These are phyloP conservation scores for Apodemia mormo DNA, from an alignment of 2,888 invertebrate genomes.

Conservation along the genomic window DNA sequence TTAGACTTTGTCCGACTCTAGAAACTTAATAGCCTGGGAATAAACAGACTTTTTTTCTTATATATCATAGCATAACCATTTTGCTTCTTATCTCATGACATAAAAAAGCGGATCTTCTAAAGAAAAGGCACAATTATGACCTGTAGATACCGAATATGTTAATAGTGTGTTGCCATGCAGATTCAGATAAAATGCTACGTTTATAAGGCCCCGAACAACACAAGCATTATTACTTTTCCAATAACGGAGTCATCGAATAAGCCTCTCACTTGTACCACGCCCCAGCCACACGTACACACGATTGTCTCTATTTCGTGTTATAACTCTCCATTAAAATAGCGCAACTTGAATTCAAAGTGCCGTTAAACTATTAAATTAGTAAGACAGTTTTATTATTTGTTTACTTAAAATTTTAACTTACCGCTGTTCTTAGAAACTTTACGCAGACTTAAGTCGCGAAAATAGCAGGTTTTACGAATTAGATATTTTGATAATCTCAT, in stretches of 20 bases:
- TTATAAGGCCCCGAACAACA: too few relatives aligned
- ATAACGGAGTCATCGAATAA: background rate
- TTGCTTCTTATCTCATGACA: too few relatives aligned
- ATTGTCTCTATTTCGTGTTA: conserved; percentile 44
- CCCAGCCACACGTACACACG: conserved; percentile 26
- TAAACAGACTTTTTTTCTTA: too few relatives aligned
- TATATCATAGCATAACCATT: too few relatives aligned
- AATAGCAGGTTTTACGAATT: background rate
- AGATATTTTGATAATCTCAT: too few relatives aligned
- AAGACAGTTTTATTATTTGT: conserved; percentile 20
- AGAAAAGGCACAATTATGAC: too few relatives aligned
- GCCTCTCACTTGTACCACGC: conserved; percentile 36
- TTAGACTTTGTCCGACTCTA: too few relatives aligned
- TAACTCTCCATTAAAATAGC: conserved; percentile 39
- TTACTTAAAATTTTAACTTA: conserved; percentile 7
- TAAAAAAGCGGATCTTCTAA: too few relatives aligned
- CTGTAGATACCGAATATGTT: too few relatives aligned
- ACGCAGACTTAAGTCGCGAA: background rate
- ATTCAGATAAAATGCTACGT: too few relatives aligned
- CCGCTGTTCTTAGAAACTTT: background rate
- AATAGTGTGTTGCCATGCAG: too few relatives aligned
- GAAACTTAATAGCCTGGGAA: too few relatives aligned
- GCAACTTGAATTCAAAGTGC: conserved; percentile 34
- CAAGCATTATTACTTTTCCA: background rate
- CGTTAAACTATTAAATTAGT: conserved; percentile 25